Conservation (phyloP, 2,888 invertebrate genomes). For the Drosophila pullipes region DNA sequence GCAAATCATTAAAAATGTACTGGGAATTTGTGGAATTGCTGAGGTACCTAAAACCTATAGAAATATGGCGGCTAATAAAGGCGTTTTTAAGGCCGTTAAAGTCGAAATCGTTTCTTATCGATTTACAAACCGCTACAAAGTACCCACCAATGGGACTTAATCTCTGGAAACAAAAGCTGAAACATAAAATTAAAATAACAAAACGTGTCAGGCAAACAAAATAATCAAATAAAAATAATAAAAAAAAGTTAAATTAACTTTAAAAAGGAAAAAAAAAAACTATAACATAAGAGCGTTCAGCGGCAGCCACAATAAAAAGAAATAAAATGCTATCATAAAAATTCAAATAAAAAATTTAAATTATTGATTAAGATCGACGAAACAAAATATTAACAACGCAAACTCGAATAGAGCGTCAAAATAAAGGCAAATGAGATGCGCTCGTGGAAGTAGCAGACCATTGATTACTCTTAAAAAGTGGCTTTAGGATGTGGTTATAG, state of each 20-base stretch:
- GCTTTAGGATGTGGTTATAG: background rate
- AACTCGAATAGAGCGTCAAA: constrained; percentile 53
- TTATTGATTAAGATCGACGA: constrained; percentile 78
- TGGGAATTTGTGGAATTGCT: constrained; percentile 41
- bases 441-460: constrained; percentile 16
- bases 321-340: constrained; percentile 64
- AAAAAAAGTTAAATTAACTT: constrained; percentile 42
- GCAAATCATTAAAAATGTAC: constrained; percentile 59
- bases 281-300: constrained; percentile 26
- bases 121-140: constrained; percentile 41
- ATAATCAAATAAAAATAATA: constrained; percentile 43
- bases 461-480: constrained; percentile 18
- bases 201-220: constrained; percentile 52
- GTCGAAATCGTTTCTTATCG: constrained; percentile 9
- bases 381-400: constrained; percentile 64
- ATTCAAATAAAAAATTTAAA: constrained; percentile 80
- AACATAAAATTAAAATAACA: constrained; percentile 68
- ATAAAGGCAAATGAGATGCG: constrained; percentile 40
- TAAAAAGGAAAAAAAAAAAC: constrained; percentile 30
- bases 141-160: constrained; percentile 57
- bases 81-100: constrained; percentile 18
- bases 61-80: constrained; percentile 54
- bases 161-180: constrained; percentile 33
- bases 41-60: background rate
- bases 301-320: constrained; percentile 58